A percentile compares a stretch with the other conserved stretches of the same genome.
phyloP scores from a whole-genome alignment of 2,888 invertebrate species.

The Drosophila birchii region DNA sequence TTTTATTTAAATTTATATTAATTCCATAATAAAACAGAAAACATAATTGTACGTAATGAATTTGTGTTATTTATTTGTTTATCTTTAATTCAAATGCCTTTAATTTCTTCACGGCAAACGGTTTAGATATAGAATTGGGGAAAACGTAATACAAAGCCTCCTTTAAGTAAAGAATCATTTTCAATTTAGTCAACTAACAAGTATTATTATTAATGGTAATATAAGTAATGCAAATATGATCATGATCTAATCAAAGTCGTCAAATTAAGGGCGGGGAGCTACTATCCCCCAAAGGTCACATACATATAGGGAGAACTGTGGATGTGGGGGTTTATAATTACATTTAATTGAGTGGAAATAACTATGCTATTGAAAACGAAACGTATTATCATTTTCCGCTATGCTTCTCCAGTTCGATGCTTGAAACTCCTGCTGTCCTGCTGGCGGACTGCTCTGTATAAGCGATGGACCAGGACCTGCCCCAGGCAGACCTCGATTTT shows the following conservation, averaged over 20 bases:
- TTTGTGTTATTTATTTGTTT: no score
- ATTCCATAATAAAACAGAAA: constrained; percentile 5
- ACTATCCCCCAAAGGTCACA: background rate
- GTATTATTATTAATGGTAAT: background rate
- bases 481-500: background rate
- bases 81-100: no score
- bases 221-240: background rate
- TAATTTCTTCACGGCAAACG: no score
- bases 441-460: background rate
- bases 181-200: background rate
- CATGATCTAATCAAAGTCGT: no score
- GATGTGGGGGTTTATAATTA: background rate
- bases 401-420: background rate
- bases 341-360: background rate
- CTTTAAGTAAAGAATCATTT: background rate
- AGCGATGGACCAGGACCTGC: background rate
- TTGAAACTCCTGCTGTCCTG: background rate
- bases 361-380: background rate
- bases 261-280: background rate
- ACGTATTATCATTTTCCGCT: background rate
- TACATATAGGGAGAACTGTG: background rate
- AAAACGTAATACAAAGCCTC: no score
- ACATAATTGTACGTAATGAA: background rate
- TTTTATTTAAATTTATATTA: constrained; percentile 13
- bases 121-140: no score